Evolutionary conservation across 2,113 vertebrate genomes (phyloP).

Genomic region (Tringa solitaria): DNA sequence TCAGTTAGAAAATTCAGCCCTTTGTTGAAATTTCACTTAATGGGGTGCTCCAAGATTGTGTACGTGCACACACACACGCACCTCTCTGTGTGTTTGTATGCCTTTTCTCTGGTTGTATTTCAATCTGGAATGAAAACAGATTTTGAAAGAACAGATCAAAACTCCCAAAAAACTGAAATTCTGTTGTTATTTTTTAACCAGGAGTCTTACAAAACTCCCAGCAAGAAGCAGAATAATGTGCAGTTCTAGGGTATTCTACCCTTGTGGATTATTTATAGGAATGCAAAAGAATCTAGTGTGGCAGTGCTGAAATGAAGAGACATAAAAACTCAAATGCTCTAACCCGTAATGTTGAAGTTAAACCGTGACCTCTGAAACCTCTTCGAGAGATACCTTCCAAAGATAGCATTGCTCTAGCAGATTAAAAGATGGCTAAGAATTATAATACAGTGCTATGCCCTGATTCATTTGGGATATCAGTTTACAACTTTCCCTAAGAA

Average conservation of each 20-base stretch:
- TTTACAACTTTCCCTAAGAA: constrained; percentile 47
- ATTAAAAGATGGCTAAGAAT: neutral
- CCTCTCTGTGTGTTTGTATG: neutral
- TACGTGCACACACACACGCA: neutral
- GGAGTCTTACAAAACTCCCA: neutral
- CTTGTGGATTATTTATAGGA: neutral
- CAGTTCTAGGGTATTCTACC: neutral
- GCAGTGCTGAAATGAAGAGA: neutral
- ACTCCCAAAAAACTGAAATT: neutral
- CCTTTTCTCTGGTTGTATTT: neutral
- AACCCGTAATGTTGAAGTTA: neutral
- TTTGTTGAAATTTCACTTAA: neutral
- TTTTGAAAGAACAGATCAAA: neutral
- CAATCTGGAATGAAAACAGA: neutral
- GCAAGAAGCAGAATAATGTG: neutral
- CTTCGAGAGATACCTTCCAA: neutral
- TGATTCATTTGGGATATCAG: constrained; percentile 20
- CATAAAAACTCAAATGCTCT: neutral
- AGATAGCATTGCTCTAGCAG: neutral
- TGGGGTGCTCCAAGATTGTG: neutral
- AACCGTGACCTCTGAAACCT: neutral
- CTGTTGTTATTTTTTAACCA: rapidly evolving
- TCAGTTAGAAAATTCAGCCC: neutral
- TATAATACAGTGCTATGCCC: neutral
- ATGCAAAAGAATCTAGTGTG: neutral